Conservation (phyloP, 2,888 invertebrate species). For the Cheilosia urbana region DNA sequence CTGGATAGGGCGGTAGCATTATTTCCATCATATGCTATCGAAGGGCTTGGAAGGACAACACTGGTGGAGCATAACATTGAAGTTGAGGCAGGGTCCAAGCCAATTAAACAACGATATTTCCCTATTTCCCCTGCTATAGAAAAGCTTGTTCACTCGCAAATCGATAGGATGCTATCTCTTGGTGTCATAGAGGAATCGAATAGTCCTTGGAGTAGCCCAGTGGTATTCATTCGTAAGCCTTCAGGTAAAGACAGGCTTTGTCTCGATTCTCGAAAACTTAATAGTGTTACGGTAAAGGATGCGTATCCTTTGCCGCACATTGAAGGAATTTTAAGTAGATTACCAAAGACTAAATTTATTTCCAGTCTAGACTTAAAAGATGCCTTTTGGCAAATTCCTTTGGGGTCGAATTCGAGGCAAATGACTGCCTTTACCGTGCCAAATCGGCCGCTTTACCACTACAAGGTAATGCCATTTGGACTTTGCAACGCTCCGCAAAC, state of each 20-base stretch:
- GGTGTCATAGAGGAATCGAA: constrained; percentile 19
- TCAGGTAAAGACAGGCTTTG: constrained; percentile 75
- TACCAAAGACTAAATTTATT: too few species aligned
- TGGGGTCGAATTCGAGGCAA: too few species aligned
- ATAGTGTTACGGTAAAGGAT: constrained; percentile 7
- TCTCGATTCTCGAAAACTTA: constrained; percentile 76
- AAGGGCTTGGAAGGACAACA: too few species aligned
- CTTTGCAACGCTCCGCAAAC: too few species aligned
- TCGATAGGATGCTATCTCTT: constrained; percentile 23
- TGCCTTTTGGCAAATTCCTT: too few species aligned
- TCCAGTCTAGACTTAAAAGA: too few species aligned
- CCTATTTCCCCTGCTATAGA: not conserved
- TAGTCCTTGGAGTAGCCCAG: constrained; percentile 30
- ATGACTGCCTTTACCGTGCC: too few species aligned
- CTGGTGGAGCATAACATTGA: too few species aligned
- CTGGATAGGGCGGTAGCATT: too few species aligned
- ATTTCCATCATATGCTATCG: too few species aligned
- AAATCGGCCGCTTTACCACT: constrained; percentile 56
- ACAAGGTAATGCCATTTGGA: constrained; percentile 61
- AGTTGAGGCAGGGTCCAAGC: not conserved
- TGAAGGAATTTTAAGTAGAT: too few species aligned
- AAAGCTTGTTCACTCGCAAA: not conserved
- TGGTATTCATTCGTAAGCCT: constrained; percentile 24
- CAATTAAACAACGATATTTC: not conserved
- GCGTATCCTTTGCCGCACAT: too few species aligned